These are phyloP conservation scores for Chinchilla lanigera DNA, from an alignment of 2,113 vertebrate genomes.

Conservation along the genomic window DNA sequence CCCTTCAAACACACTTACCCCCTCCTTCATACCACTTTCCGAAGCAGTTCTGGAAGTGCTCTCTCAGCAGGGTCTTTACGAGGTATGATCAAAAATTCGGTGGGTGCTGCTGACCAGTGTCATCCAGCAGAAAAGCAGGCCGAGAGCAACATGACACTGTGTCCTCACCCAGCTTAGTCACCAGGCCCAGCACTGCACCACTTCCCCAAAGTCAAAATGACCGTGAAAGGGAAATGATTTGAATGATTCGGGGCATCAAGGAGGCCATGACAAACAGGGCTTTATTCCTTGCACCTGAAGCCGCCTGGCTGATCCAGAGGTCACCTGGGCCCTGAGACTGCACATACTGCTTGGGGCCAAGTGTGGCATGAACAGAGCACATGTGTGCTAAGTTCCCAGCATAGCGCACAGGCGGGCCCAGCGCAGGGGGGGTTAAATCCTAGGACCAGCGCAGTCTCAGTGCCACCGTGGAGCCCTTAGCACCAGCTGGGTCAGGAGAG, in stretches of 20 bases:
- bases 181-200: background rate
- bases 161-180: background rate
- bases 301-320: background rate
- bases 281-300: background rate
- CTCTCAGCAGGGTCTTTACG: background rate
- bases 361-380: background rate
- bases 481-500: rapidly evolving
- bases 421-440: background rate
- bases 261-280: background rate
- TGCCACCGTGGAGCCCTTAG: rapidly evolving
- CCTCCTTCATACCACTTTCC: background rate
- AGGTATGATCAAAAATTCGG: background rate
- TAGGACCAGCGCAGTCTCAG: background rate
- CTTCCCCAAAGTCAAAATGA: background rate
- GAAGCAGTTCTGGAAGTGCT: background rate
- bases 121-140: background rate
- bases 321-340: background rate
- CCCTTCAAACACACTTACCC: background rate
- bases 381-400: background rate
- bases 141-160: background rate
- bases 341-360: background rate
- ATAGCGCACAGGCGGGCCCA: background rate
- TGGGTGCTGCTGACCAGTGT: background rate
- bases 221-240: background rate
- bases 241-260: background rate